These are phyloP conservation scores for Cerceris rybyensis DNA, from an alignment of 2,888 invertebrate species.

Conservation along the genomic window DNA sequence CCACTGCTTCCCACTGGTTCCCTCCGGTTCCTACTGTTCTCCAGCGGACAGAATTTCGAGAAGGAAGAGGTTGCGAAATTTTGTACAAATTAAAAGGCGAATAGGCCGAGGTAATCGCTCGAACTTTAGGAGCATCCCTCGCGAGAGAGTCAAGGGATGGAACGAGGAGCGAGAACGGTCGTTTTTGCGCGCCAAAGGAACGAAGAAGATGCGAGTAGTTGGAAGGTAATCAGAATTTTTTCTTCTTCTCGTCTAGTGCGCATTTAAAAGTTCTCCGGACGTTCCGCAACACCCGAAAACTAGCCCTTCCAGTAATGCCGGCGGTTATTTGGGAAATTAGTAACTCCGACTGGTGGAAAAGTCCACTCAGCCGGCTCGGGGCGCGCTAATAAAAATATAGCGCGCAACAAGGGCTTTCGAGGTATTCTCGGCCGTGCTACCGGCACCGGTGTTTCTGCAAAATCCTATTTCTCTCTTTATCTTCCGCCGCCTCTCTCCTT, in stretches of 20 bases:
- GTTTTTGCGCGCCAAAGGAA: not conserved
- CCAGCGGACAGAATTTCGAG: no score
- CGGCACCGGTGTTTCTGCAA: not conserved
- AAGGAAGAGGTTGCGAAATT: no score
- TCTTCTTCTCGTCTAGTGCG: slow-evolving; percentile 8
- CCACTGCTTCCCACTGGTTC: not conserved
- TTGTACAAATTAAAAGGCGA: no score
- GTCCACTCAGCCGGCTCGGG: slow-evolving; percentile 37
- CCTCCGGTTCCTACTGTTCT: no score
- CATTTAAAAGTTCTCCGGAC: slow-evolving; percentile 36
- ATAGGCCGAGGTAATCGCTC: no score
- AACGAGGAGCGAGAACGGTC: not conserved
- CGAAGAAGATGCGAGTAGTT: not conserved
- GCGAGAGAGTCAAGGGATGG: not conserved
- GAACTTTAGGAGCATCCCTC: no score
- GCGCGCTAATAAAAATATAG: slow-evolving; percentile 63
- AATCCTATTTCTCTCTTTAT: slow-evolving; percentile 16
- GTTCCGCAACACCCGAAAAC: slow-evolving; percentile 4
- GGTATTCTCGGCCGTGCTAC: slow-evolving; percentile 12
- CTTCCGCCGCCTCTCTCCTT: not conserved
- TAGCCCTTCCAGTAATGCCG: slow-evolving; percentile 17
- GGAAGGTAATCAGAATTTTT: slow-evolving; percentile 43
- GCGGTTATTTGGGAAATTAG: slow-evolving; percentile 55
- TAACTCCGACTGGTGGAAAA: slow-evolving; percentile 34
- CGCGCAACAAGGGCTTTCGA: slow-evolving; percentile 33